Percentiles rank a stretch among this genome's conserved stretches.
phyloP scores from a whole-genome alignment of 2,113 vertebrate species.

The Rhombomys opimus region DNA sequence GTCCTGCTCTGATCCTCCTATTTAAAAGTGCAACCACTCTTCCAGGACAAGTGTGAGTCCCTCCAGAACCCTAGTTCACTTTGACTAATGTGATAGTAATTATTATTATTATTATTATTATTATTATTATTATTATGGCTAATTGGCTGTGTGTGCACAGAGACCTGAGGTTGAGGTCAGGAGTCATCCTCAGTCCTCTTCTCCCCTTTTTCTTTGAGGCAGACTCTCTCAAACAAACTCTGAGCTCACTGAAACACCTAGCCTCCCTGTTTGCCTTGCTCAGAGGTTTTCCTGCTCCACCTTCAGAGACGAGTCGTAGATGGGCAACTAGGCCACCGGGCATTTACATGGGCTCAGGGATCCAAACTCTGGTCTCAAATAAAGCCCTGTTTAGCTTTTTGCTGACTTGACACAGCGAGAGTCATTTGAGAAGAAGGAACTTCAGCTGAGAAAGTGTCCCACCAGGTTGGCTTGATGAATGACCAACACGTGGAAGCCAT shows the following conservation, averaged over 20 bases:
- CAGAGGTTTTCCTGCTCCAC: background rate
- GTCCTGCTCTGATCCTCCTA: background rate
- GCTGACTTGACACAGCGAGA: background rate
- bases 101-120: background rate
- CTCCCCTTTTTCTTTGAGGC: background rate
- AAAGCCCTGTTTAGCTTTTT: background rate
- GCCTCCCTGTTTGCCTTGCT: background rate
- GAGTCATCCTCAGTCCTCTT: background rate
- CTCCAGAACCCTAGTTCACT: background rate
- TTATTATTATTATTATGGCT: background rate
- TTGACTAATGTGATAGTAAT: background rate
- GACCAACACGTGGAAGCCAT: background rate
- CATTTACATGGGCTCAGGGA: background rate
- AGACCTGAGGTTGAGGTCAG: background rate
- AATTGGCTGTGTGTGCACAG: background rate
- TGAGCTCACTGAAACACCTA: background rate
- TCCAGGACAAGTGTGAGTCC: rapidly evolving
- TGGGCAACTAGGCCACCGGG: background rate
- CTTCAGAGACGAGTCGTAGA: background rate
- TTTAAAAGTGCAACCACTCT: background rate
- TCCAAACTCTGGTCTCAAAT: background rate
- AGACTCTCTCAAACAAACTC: background rate
- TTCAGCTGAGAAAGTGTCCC: background rate
- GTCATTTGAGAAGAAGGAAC: background rate
- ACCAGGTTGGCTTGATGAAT: background rate